Percentiles rank a stretch among this genome's conserved stretches.
Evolutionary conservation across 2,888 invertebrate species (phyloP).

Genomic region (Athripsodes cinereus): DNA sequence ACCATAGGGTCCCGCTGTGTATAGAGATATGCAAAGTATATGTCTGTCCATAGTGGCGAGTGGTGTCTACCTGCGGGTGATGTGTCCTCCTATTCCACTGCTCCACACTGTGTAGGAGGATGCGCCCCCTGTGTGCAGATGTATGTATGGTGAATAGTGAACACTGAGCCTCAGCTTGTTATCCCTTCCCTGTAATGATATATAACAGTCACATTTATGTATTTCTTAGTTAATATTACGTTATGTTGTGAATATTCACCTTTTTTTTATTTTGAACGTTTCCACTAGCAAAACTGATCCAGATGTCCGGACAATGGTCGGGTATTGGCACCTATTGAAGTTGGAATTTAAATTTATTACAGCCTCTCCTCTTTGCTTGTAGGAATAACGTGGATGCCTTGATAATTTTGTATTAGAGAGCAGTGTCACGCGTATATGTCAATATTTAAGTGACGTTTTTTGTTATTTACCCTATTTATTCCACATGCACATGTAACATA

Average conservation of each 20-base stretch:
- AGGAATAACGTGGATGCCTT: constrained; percentile 32
- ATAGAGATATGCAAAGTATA: too few species aligned
- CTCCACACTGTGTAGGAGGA: too few species aligned
- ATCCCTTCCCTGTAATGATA: not conserved
- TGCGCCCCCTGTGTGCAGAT: too few species aligned
- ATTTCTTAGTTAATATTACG: constrained; percentile 7
- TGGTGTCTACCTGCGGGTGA: too few species aligned
- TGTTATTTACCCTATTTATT: not conserved
- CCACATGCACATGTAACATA: not conserved
- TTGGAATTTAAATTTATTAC: constrained; percentile 38
- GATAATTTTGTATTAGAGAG: not conserved
- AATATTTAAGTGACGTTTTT: not conserved
- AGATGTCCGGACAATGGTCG: constrained; percentile 17
- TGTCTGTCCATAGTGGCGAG: too few species aligned
- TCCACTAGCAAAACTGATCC: constrained; percentile 16
- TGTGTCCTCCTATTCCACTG: too few species aligned
- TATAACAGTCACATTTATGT: constrained; percentile 8
- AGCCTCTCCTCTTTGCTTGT: constrained; percentile 86
- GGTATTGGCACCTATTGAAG: constrained; percentile 20
- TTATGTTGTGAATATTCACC: constrained; percentile 14
- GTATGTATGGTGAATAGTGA: not conserved
- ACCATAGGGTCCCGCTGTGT: too few species aligned
- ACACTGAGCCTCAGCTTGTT: constrained; percentile 10
- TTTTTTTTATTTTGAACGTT: constrained; percentile 9
- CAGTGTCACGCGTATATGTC: not conserved